These are phyloP conservation scores for Leptatherina wallacei DNA, from an alignment of 2,797 vertebrate species.

Conservation along the genomic window DNA sequence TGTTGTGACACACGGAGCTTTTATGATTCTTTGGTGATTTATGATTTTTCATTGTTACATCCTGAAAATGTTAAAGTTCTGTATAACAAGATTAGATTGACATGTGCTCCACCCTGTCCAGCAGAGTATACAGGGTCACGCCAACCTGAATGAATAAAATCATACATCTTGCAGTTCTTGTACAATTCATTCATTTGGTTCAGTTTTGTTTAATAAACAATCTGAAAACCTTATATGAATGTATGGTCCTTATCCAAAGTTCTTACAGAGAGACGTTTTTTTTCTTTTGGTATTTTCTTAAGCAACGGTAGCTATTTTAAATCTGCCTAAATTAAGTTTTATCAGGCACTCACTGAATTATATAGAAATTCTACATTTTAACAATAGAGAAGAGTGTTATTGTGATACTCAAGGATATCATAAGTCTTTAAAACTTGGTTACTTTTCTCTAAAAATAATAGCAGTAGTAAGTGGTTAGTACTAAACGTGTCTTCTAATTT, in stretches of 20 bases:
- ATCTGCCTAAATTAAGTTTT: constrained; percentile 30
- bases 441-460: too few relatives aligned
- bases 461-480: too few relatives aligned
- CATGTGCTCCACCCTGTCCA: background rate
- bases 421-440: too few relatives aligned
- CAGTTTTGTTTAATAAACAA: constrained; percentile 18
- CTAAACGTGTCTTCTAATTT: too few relatives aligned
- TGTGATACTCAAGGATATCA: too few relatives aligned
- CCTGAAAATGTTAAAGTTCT: too few relatives aligned
- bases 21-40: background rate
- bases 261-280: too few relatives aligned
- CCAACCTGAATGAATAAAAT: background rate
- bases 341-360: too few relatives aligned
- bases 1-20: background rate
- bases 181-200: constrained; percentile 4
- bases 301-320: constrained; percentile 32
- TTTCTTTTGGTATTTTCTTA: constrained; percentile 33
- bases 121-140: background rate
- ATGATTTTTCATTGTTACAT: background rate
- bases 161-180: constrained; percentile 4
- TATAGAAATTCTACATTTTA: too few relatives aligned
- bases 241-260: constrained; percentile 24
- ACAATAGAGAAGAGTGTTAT: too few relatives aligned
- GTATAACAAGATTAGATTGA: background rate
- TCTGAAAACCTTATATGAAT: constrained; percentile 10